Base-by-base conservation (phyloP, 2,797 vertebrate species). In the Enteromius viviparus region DNA sequence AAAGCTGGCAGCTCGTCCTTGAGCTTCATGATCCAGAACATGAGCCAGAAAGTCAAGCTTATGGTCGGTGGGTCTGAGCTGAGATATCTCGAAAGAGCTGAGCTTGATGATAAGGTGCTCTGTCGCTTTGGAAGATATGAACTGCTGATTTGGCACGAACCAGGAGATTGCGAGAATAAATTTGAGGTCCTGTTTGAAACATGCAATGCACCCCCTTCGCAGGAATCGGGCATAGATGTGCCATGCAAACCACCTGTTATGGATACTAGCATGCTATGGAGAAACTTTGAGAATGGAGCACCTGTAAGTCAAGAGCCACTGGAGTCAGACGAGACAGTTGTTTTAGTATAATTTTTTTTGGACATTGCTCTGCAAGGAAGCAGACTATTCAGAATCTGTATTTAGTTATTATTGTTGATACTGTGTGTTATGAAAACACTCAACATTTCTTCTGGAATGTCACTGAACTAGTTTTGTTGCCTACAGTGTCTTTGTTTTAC, bases 11-110 rank as follows among this genome's bases (percentile, higher is more conserved):
- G 91, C 87, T 78, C 91, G 0, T 90, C 93, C 6, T 84, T 93
- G 55, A 92, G 89, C 4, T 98, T 99, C 79, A 92, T 93, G 87
- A 93, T 98, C 34, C 98, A 99, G 94, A 99, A 98, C 89, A 65
- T 97, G 91, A 99, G 97, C 90, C 95, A 94, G 92, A 96, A 81
- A 89, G 94, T 92, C 0, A 93, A 64, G 0, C 60, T 99, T 81
- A 60, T 83, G 0, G 95, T 98, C 32, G 93, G 95, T 86, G 87
- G 94, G 6, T 76, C 72, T 0, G 88, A 89, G 21, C 92, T 98
- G 86, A 91, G 83, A 51, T 95, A 96, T 89, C 90, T 99, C 6
- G 97, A 98, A 80, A 96, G 93, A 74, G 78, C 70, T 0, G 95
- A 97, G 40, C 91, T 99, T 71, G 96, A 96, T 0, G 89, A 92